Evolutionary conservation across 2,888 invertebrate genomes (phyloP).

Genomic region (Minunthozetes semirufus): DNA sequence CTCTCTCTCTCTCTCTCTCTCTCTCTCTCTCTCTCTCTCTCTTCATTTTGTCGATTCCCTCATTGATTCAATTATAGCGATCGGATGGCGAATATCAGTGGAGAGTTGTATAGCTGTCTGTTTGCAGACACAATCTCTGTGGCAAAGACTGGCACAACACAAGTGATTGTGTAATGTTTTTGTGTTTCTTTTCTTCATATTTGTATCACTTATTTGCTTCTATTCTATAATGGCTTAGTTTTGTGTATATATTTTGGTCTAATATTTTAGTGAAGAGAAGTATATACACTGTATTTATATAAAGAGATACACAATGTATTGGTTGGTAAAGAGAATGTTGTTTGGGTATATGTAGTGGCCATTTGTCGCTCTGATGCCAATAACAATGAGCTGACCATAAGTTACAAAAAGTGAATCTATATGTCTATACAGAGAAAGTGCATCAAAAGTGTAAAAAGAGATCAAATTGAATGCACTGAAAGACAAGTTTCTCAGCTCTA

Average conservation of each 20-base stretch:
- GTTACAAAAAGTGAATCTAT: conserved; percentile 27
- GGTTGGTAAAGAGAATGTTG: not conserved
- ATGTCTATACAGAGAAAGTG: not conserved
- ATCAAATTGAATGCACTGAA: conserved; percentile 8
- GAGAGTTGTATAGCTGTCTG: not conserved
- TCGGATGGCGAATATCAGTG: conserved; percentile 14
- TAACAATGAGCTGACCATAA: conserved; percentile 22
- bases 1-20: conserved; percentile 24
- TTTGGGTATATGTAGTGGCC: not conserved
- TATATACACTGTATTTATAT: no score
- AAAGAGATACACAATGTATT: not conserved
- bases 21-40: conserved; percentile 6
- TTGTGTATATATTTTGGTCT: not conserved
- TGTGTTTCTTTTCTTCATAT: not conserved
- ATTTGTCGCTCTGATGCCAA: not conserved
- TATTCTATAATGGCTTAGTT: not conserved
- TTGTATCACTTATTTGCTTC: not conserved
- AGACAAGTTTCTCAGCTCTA: not conserved
- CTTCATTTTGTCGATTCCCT: not conserved
- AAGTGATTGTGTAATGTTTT: conserved; percentile 6
- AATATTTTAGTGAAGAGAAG: not conserved
- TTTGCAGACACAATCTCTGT: not conserved
- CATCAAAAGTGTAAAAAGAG: not conserved
- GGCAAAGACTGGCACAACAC: not conserved
- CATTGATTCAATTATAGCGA: conserved; percentile 28